Percentiles rank a stretch among this genome's conserved stretches.
phyloP scores from a whole-genome alignment of 2,797 vertebrate genomes.

The Remorina albescens region DNA sequence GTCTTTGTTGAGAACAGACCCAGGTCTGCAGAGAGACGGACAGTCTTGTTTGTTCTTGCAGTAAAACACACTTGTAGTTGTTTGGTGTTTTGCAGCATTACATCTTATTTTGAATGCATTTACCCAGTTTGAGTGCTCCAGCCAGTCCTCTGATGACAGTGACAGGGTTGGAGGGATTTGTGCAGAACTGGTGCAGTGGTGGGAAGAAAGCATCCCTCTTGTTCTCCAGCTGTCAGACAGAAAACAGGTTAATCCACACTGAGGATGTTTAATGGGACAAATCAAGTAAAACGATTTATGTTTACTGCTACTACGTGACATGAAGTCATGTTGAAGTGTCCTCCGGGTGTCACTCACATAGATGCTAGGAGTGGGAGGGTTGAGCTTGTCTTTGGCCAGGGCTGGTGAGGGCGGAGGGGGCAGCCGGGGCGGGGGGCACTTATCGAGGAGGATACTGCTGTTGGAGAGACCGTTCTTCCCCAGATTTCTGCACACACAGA shows the following conservation, averaged over 20 bases:
- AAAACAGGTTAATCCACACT: background rate
- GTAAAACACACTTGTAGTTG: too few species aligned
- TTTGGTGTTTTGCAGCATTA: too few species aligned
- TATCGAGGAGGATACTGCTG: slow-evolving; percentile 97
- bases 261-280: background rate
- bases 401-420: slow-evolving; percentile 94
- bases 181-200: slow-evolving; percentile 99
- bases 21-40: slow-evolving; percentile 85
- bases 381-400: slow-evolving; percentile 99
- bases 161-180: slow-evolving; percentile 98
- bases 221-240: slow-evolving; percentile 93
- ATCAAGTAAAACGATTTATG: background rate
- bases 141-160: slow-evolving; percentile 99
- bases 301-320: background rate
- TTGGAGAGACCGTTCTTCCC: slow-evolving; percentile 98
- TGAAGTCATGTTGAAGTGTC: background rate
- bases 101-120: background rate
- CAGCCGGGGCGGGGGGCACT: slow-evolving; percentile 97
- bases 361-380: slow-evolving; percentile 99
- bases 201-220: slow-evolving; percentile 99
- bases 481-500: slow-evolving; percentile 87
- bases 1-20: slow-evolving; percentile 99
- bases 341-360: slow-evolving; percentile 89
- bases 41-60: background rate
- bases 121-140: slow-evolving; percentile 95